phyloP scores from a whole-genome alignment of 2,797 vertebrate genomes.

The Acestrorhynchus altus region DNA sequence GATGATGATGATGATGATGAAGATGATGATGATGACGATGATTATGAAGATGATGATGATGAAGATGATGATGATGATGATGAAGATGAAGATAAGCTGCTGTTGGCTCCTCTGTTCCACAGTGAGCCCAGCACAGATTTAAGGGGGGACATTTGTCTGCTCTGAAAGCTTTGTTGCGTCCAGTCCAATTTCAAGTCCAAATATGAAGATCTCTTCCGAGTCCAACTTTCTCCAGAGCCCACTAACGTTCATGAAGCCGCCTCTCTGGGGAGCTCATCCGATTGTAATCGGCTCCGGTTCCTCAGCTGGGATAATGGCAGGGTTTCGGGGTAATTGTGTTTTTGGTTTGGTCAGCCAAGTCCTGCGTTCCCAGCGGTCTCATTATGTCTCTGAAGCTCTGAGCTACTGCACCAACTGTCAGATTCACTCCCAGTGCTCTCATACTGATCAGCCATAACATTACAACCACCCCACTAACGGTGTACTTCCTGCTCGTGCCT shows the following conservation, averaged over 20 bases:
- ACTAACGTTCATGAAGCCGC: not conserved
- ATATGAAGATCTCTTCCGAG: not conserved
- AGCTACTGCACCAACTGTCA: not conserved
- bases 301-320: not conserved
- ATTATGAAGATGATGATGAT: too few species aligned
- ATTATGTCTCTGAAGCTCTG: not conserved
- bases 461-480: too few species aligned
- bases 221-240: not conserved
- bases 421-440: not conserved
- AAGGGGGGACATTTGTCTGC: not conserved
- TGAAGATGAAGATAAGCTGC: not conserved
- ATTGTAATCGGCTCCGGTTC: not conserved
- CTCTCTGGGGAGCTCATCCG: not conserved
- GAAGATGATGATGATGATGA: too few species aligned
- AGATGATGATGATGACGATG: too few species aligned
- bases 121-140: not conserved
- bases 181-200: not conserved
- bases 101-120: not conserved
- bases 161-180: not conserved
- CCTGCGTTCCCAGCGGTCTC: not conserved
- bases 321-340: conserved; percentile 3
- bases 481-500: too few species aligned
- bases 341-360: not conserved
- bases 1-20: too few species aligned
- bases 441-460: too few species aligned